Evolutionary conservation across 2,113 vertebrate genomes (phyloP), one percentile per base, ranked within the genome.

Genomic region (Lamprologus ornatipinnis): DNA sequence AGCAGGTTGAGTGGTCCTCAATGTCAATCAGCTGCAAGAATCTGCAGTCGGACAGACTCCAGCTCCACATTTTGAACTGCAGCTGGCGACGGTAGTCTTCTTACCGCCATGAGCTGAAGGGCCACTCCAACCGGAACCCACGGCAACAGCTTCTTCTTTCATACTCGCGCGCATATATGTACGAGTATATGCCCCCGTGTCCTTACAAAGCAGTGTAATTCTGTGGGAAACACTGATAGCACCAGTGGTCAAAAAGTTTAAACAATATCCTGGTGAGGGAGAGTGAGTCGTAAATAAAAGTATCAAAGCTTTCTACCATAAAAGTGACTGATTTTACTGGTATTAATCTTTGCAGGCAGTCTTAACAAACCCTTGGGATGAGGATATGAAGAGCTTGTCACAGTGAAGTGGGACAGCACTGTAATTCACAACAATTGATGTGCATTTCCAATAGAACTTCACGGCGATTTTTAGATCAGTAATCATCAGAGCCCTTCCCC

Each of bases 401-500:
- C 82, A 40, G 84, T 82, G 75, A 90, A 89, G 85, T 87, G 57
- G 84, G 23, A 73, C 55, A 86, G 88, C 15, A 6, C 40, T 81
- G 63, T 90, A 88, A 92, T 92, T 90, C 82, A 88, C 83, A 83
- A 68, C 83, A 35, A 15, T 82, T 49, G 85, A 78, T 85, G 65
- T 81, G 82, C 78, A 49, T 55, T 87, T 87, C 84, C 84, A 84
- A 73, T 79, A 60, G 79, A 70, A 88, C 85, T 85, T 82, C 86
- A 87, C 40, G 31, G 78, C 73, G 21, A 51, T 49, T 51, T 49
- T 51, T 17, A 88, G 89, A 95, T 95, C 94, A 85, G 94, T 94
- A 94, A 88, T 92, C 93, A 93, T 94, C 91, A 95, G 85, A 87
- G 87, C 87, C 90, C 91, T 85, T 89, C 90, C 86, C 54, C 82